Evolutionary conservation across 2,113 vertebrate genomes (phyloP), one percentile per base, ranked within the genome.

Genomic region (Drymodes brunneopygia): DNA sequence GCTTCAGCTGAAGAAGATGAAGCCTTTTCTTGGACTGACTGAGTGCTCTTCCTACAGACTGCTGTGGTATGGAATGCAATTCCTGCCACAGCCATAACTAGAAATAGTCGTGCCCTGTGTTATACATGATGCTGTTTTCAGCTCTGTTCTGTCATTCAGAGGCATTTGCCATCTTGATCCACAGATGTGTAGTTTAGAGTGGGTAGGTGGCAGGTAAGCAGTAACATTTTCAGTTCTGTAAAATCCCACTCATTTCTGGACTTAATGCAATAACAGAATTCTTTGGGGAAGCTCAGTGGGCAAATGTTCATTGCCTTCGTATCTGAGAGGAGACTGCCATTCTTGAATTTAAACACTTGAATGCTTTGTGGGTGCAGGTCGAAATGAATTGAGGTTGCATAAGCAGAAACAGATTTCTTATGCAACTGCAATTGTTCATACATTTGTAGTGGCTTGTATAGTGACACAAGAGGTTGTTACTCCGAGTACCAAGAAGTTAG

Each of bases 291-390:
- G 28, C 51, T 25, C 28, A n/a, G 0, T 23, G 4, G 31, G 12
- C 35, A 71, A 45, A 24, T 24, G 16, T 72, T 65, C 2, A 2
- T 58, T 90, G 10, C 29, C 19, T 47, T 69, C 0, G 0, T 65
- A 28, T 65, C 36, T 88, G 35, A 91, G 66, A 86, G 28, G n/a
- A 85, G 45, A 14, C 8, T 61, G 19, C 19, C 45, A 1, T 24
- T 77, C 54, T 42, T 57, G 80, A 70, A 42, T 84, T 50, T 45
- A 54, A 77, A 35, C 28, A 23, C n/a, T 53, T 65, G 3, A 48
- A 7, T 50, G 7, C 72, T 95, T 83, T 62, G 67, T 72, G 38
- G 9, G 2, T 58, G 6, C 33, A 50, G 50, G 25, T 73, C 0
- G 14, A 14, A 77, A n/a, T 77, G 38, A 51, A 29, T 54, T 83